Percentiles rank a stretch among this genome's conserved stretches.
These are phyloP conservation scores for Paralichthys olivaceus DNA, from an alignment of 2,113 vertebrate genomes.

Conservation along the genomic window DNA sequence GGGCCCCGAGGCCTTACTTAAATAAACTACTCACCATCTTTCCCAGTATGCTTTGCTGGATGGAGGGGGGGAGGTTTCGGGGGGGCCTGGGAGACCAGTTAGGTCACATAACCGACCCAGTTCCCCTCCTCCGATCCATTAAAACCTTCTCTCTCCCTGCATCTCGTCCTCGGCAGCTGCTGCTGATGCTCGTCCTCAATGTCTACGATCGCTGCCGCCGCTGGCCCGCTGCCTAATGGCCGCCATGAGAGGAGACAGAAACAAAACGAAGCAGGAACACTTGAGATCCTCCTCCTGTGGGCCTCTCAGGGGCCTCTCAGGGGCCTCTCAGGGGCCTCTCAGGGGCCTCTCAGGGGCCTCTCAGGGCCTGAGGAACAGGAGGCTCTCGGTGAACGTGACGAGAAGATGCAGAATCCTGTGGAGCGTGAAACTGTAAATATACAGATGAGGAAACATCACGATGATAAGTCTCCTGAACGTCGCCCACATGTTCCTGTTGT, in stretches of 20 bases:
- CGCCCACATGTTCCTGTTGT: too few relatives aligned
- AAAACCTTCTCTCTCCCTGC: slow-evolving; percentile 26
- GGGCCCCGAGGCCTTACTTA: neutral
- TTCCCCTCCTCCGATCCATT: slow-evolving; percentile 24
- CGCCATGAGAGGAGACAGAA: slow-evolving; percentile 9
- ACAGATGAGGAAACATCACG: too few relatives aligned
- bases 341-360: neutral
- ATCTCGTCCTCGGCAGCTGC: slow-evolving; percentile 7
- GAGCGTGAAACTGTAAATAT: neutral
- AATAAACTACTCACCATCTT: neutral
- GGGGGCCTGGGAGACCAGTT: slow-evolving; percentile 55
- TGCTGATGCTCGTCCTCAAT: neutral
- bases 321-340: neutral
- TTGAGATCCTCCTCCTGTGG: neutral
- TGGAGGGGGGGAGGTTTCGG: neutral
- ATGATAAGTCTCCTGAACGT: too few relatives aligned
- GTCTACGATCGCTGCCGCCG: neutral
- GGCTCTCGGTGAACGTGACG: neutral
- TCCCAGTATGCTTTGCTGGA: slow-evolving; percentile 39
- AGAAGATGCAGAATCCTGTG: slow-evolving; percentile 8
- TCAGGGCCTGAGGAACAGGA: too few relatives aligned
- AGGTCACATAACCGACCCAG: slow-evolving; percentile 19
- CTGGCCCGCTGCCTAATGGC: neutral
- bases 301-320: neutral
- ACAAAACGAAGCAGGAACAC: slow-evolving; percentile 20